These are phyloP conservation scores for Paratrypauchen microcephalus DNA, from an alignment of 2,797 vertebrate species.

Conservation along the genomic window DNA sequence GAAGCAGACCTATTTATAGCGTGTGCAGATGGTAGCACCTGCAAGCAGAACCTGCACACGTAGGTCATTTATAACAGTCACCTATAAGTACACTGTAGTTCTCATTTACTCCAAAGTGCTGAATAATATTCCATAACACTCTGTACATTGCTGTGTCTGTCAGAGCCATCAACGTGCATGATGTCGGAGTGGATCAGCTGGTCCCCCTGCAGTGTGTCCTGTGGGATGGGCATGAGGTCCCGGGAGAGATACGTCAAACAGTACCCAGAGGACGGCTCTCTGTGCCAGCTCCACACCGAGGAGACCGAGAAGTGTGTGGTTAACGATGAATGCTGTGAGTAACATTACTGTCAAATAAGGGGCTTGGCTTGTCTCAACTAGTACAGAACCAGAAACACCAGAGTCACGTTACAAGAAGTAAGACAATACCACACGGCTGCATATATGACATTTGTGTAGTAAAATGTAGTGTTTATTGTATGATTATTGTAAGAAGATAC, in stretches of 20 bases:
- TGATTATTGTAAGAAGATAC: no score
- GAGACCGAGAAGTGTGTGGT: conserved; percentile 93
- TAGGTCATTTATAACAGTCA: background rate
- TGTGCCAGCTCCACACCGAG: conserved; percentile 90
- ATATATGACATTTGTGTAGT: background rate
- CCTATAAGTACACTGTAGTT: background rate
- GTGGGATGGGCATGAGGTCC: conserved; percentile 91
- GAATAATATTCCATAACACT: background rate
- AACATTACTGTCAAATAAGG: background rate
- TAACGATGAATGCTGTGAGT: conserved; percentile 95
- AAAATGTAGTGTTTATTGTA: background rate
- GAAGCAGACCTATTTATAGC: conserved; percentile 7
- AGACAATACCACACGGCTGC: background rate
- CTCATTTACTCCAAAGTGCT: background rate
- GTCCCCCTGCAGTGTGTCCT: conserved; percentile 93
- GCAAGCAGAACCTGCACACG: background rate
- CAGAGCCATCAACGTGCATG: conserved; percentile 91
- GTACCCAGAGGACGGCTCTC: conserved; percentile 92
- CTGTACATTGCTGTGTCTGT: conserved; percentile 1
- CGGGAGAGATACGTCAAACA: conserved; percentile 94
- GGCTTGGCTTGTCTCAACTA: background rate
- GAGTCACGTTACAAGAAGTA: background rate
- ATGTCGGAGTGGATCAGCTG: conserved; percentile 99
- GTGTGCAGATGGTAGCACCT: conserved; percentile 9
- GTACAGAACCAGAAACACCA: background rate